Percentiles rank a stretch among this genome's conserved stretches.
phyloP scores from a whole-genome alignment of 53 echinoderm and acorn worm genomes.

The Henricia sp. region DNA sequence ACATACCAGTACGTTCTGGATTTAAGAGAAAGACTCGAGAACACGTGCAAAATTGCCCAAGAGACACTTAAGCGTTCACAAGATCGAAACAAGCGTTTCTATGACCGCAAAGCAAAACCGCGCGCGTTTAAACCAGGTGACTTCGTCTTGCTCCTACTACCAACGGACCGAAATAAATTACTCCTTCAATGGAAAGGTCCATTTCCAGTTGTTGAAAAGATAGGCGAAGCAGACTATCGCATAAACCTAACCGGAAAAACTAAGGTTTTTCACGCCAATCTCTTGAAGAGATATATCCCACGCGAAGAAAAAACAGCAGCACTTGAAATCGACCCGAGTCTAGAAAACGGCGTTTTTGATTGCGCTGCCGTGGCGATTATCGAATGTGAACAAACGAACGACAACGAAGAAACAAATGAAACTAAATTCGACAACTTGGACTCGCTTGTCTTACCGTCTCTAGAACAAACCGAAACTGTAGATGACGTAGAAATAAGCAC shows the following conservation, averaged over 20 bases:
- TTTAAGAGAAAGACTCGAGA: conserved; percentile 16
- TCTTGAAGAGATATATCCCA: conserved; percentile 15
- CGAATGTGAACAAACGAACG: neutral
- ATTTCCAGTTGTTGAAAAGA: conserved; percentile 1
- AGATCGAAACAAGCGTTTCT: neutral
- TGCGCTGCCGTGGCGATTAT: too few relatives aligned
- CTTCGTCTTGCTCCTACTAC: conserved; percentile 42
- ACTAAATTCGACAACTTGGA: neutral
- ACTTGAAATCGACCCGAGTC: neutral
- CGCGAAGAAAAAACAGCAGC: neutral
- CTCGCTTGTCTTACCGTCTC: neutral
- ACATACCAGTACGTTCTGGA: conserved; percentile 63
- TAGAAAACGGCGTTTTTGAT: too few relatives aligned
- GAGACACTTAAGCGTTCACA: neutral
- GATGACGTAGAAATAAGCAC: conserved; percentile 11
- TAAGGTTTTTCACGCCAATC: too few relatives aligned
- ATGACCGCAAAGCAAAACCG: neutral
- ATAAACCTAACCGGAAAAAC: neutral
- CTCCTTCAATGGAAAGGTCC: conserved; percentile 4
- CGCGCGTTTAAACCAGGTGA: conserved; percentile 36
- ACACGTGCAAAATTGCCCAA: conserved; percentile 26
- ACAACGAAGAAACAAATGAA: neutral
- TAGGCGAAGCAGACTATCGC: neutral
- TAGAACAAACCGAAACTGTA: conserved; percentile 18
- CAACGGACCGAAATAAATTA: conserved; percentile 64